Evolutionary conservation across 2,797 vertebrate genomes (phyloP).

Genomic region (Lycodopsis pacificus): DNA sequence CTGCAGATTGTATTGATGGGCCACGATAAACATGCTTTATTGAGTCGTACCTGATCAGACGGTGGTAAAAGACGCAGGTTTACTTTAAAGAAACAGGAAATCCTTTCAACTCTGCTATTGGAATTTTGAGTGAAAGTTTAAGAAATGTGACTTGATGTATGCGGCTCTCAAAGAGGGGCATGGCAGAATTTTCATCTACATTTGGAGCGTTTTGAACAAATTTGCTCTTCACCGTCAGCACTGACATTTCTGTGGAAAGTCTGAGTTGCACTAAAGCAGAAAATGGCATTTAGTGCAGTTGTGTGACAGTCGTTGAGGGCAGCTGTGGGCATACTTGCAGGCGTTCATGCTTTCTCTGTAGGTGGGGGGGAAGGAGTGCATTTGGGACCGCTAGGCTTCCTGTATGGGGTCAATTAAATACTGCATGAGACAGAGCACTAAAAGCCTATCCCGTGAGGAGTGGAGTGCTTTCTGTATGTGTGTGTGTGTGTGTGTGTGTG

Average conservation of each 20-base stretch:
- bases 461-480: slow-evolving; percentile 78
- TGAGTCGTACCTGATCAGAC: background rate
- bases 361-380: slow-evolving; percentile 78
- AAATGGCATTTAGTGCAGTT: slow-evolving; percentile 68
- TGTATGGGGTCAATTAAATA: slow-evolving; percentile 90
- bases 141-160: slow-evolving; percentile 22
- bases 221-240: slow-evolving; percentile 27
- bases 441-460: slow-evolving; percentile 86
- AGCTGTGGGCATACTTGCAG: slow-evolving; percentile 70
- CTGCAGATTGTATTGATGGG: slow-evolving; percentile 37
- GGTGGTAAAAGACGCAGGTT: background rate
- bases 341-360: slow-evolving; percentile 73
- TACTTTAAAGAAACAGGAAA: slow-evolving; percentile 15
- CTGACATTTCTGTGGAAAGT: slow-evolving; percentile 57
- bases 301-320: slow-evolving; percentile 63
- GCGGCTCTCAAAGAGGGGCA: slow-evolving; percentile 30
- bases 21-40: background rate
- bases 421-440: slow-evolving; percentile 90
- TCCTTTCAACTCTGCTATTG: slow-evolving; percentile 11
- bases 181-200: slow-evolving; percentile 8
- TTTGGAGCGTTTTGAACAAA: slow-evolving; percentile 31
- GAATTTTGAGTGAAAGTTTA: slow-evolving; percentile 58
- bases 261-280: slow-evolving; percentile 62
- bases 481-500: slow-evolving; percentile 44
- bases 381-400: slow-evolving; percentile 86